These are phyloP conservation scores for Drosophila takahashii DNA, from an alignment of 1,140 invertebrate species.

Conservation along the genomic window DNA sequence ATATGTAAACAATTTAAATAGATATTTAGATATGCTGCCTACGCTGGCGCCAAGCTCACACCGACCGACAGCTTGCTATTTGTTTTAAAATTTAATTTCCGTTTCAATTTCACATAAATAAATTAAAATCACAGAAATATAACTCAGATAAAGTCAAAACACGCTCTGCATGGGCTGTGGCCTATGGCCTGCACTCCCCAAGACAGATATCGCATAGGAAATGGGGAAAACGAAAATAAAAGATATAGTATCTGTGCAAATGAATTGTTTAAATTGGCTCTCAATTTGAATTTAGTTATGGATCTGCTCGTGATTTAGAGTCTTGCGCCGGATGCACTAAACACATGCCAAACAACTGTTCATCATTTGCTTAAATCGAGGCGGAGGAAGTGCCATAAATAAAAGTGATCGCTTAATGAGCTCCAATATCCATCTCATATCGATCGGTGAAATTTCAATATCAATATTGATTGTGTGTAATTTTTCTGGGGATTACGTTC, in stretches of 20 bases:
- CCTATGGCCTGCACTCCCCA: constrained; percentile 28
- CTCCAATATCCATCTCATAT: constrained; percentile 28
- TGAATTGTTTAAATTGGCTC: constrained; percentile 59
- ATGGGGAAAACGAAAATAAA: neutral
- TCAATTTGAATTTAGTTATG: constrained; percentile 48
- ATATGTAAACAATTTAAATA: constrained; percentile 81
- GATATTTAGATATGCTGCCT: constrained; percentile 81
- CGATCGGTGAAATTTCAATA: constrained; percentile 16
- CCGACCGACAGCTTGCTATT: constrained; percentile 57
- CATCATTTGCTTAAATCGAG: constrained; percentile 30
- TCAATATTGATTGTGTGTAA: constrained; percentile 26
- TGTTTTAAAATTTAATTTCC: constrained; percentile 84
- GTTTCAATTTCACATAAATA: constrained; percentile 84
- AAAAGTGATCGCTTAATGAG: constrained; percentile 67
- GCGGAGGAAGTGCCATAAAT: constrained; percentile 63
- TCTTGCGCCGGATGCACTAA: constrained; percentile 72
- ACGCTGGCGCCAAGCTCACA: constrained; percentile 69
- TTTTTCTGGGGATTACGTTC: constrained; percentile 14
- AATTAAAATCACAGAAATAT: constrained; percentile 70
- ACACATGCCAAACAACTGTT: constrained; percentile 66
- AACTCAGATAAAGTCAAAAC: constrained; percentile 47
- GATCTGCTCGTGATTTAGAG: constrained; percentile 49
- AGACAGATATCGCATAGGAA: constrained; percentile 52
- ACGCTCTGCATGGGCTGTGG: too few relatives aligned
- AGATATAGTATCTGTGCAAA: constrained; percentile 23